Conservation (phyloP, 2,888 invertebrate species). For the Ceriagrion tenellum region DNA sequence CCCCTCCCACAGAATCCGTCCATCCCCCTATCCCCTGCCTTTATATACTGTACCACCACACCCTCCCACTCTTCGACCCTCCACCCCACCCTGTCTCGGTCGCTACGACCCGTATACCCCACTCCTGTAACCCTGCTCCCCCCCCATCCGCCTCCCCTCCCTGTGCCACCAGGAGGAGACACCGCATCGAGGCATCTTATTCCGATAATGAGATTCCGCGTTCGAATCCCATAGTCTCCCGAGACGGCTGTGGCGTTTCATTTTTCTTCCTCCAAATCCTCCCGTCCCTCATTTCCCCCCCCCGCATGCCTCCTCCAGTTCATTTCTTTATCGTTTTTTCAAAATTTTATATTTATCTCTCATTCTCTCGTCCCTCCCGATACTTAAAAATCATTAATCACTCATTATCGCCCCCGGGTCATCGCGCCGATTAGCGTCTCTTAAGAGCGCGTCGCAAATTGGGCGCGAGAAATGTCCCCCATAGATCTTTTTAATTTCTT, state of each 20-base stretch:
- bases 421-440: conserved; percentile 39
- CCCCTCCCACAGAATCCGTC: not conserved
- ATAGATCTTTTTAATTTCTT: not conserved
- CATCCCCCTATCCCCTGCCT: not conserved
- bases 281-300: not conserved
- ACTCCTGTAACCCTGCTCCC: no score
- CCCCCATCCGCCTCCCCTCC: no score
- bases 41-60: not conserved
- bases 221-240: conserved; percentile 34
- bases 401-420: conserved; percentile 37
- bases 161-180: not conserved
- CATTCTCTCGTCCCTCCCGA: not conserved
- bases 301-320: no score
- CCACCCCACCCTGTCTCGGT: no score
- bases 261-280: conserved; percentile 5
- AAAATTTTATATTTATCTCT: not conserved
- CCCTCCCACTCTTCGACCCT: not conserved
- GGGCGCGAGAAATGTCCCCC: conserved; percentile 19
- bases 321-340: no score
- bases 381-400: conserved; percentile 47
- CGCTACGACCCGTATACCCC: no score
- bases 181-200: conserved; percentile 21
- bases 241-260: conserved; percentile 30
- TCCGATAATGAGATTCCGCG: conserved; percentile 49
- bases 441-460: conserved; percentile 7